Base-by-base conservation (phyloP, 2,797 vertebrate species). In the Lophura swinhoii region DNA sequence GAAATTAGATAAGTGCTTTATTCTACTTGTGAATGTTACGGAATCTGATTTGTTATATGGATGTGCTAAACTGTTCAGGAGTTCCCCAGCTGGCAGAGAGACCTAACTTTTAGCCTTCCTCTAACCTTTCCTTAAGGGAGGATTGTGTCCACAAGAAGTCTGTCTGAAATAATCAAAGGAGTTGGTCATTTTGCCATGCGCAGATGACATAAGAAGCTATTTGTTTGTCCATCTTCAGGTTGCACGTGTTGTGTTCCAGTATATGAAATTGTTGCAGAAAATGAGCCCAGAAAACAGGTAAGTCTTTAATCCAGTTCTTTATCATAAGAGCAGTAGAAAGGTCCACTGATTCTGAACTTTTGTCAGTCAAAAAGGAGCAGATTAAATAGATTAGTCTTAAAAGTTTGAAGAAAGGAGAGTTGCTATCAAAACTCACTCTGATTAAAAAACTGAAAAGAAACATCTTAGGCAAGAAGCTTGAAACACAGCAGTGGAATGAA, bases 201-300 rank as follows among this genome's bases (percentile, higher is more conserved):
- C 46, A 55, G 60, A 31, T 43, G 33, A 70, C n/a, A 28, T 44
- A 33, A 53, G 41, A 35, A 70, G 44, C 51, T 91, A 92, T 56
- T 17, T 26, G 12, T 56, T 17, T 26, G 12, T 93, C 67, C 88
- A 55, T 90, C 89, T 97, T 62, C 94, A 99, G 99, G 98, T 99
- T 81, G 97, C 98, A 35, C 97, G 99, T 90, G 94, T 98, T 76
- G 98, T 99, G 79, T 99, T 99, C 96, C 98, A 99, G 96, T 99
- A 99, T 94, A 96, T 99, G 97, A 99, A 98, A 97, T 98, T 99
- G 98, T 96, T 99, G 51, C 98, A 99, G 97, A 98, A 96, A 66
- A 90, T 98, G 64, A 98, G 98, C 9, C 98, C 99, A 22, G 98
- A 98, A 87, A 97, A 98, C 97, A 99, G 99, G 99, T 99, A 91